Conservation (phyloP, 2,113 vertebrate species). For the Syngnathus scovelli region DNA sequence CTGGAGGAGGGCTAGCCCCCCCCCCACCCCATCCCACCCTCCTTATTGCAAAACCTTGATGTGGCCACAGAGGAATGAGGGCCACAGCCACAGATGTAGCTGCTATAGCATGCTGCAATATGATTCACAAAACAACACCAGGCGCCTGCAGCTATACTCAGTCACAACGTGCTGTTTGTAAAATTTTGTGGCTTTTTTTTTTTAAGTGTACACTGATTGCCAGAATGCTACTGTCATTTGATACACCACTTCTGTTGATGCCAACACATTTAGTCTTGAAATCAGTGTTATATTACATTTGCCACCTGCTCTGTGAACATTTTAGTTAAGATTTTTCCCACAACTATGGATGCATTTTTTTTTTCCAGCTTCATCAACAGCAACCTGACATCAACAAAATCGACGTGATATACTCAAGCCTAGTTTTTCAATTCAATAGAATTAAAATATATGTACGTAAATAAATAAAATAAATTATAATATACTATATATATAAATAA, state of each 20-base stretch:
- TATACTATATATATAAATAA: too few species aligned
- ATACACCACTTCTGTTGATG: background rate
- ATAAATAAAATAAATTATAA: too few species aligned
- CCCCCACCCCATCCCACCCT: slow-evolving; percentile 13
- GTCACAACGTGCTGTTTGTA: slow-evolving; percentile 20
- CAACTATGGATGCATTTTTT: background rate
- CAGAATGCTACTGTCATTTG: background rate
- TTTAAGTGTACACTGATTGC: background rate
- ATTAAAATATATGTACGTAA: too few species aligned
- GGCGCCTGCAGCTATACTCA: slow-evolving; percentile 46
- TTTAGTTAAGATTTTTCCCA: background rate
- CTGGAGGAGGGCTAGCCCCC: slow-evolving; percentile 18
- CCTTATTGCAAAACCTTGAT: slow-evolving; percentile 55
- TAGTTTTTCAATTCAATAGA: too few species aligned
- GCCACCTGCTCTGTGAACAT: background rate
- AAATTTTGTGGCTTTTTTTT: slow-evolving; percentile 1
- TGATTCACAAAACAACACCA: slow-evolving; percentile 52
- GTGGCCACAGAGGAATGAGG: slow-evolving; percentile 65
- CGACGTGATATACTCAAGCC: too few species aligned
- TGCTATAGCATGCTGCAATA: slow-evolving; percentile 42
- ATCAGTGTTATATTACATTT: background rate
- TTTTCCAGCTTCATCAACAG: too few species aligned
- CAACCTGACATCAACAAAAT: too few species aligned
- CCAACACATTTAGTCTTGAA: background rate
- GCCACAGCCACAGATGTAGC: slow-evolving; percentile 46